phyloP scores from a whole-genome alignment of 2,797 vertebrate species.

The Pygocentrus nattereri region DNA sequence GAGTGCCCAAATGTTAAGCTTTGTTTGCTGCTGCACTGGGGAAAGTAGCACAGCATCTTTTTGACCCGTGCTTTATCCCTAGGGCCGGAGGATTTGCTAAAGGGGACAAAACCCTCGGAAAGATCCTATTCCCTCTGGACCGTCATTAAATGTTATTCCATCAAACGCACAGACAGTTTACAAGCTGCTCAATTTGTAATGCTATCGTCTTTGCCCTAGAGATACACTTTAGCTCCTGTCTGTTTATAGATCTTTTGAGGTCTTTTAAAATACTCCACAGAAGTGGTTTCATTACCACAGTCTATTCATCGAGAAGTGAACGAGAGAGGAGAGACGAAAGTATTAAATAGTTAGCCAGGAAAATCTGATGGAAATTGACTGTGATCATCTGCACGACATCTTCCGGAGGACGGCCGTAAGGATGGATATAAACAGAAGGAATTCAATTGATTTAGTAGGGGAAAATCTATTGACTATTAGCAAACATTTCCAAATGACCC shows the following conservation, averaged over 20 bases:
- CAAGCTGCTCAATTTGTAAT: constrained; percentile 93
- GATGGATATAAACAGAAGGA: not conserved
- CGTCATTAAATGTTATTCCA: constrained; percentile 84
- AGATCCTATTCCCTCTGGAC: constrained; percentile 85
- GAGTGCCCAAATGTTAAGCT: not conserved
- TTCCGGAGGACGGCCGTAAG: constrained; percentile 29
- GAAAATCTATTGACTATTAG: not conserved
- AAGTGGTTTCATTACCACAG: constrained; percentile 61
- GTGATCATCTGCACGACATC: not conserved
- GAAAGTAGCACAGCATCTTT: constrained; percentile 1
- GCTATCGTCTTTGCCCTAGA: constrained; percentile 87
- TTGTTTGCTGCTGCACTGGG: not conserved
- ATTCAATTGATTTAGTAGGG: not conserved
- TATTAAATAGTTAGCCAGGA: constrained; percentile 26
- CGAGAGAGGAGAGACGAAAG: constrained; percentile 11
- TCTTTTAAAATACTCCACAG: constrained; percentile 84
- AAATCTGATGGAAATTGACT: not conserved
- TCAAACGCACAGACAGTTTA: constrained; percentile 89
- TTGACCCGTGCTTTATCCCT: constrained; percentile 57
- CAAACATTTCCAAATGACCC: not conserved
- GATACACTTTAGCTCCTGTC: constrained; percentile 74
- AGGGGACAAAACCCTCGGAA: constrained; percentile 87
- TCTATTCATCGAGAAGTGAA: constrained; percentile 40
- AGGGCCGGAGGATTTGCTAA: constrained; percentile 79
- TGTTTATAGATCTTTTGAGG: constrained; percentile 76